Evolutionary conservation across 2,113 vertebrate genomes (phyloP), one percentile per base, ranked within the genome.

Genomic region (Anthoscopus minutus): DNA sequence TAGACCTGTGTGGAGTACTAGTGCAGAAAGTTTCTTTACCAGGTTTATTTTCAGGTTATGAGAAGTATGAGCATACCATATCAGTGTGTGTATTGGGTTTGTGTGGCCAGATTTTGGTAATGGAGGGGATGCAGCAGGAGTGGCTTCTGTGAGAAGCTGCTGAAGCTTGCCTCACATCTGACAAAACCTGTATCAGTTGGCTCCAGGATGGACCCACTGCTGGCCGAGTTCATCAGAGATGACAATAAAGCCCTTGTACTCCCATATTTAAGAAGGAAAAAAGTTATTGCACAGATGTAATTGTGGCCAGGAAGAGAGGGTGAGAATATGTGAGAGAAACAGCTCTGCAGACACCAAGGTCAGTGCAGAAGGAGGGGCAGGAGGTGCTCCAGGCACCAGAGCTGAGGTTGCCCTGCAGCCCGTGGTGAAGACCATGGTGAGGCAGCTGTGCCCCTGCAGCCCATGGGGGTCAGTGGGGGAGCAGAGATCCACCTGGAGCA

Each of bases 361-460:
- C 30, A 8, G 35, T 13, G 22, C 35, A 65, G 35, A 30, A 40
- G 35, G 58, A 81, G 37, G 27, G 15, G 7, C 3, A 88, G 76
- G 35, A 65, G 58, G 3, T 33, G 33, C 37, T 50, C 31, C 50
- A 44, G 18, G 18, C 15, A 3, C 14, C 0, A 0, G 25, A 72
- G 31, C 51, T 13, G 27, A 13, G 58, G 11, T 37, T 58, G 15
- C 4, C 67, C 2, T 57, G 50, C 35, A 42, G 50, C 50, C 57
- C 0, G 0, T 23, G 44, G 16, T 30, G 13, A 5, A 66, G 35
- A 15, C 42, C 35, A 30, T 7, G 60, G 82, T 13, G 51, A 50
- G 44, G 61, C 21, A 31, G 37, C 37, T 44, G 53, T 67, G 71
- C 21, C 44, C 40, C 61, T 73, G 27, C 15, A 58, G 10, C 27